Base-by-base conservation (phyloP, 2,888 invertebrate genomes). In the Eilema depressum region DNA sequence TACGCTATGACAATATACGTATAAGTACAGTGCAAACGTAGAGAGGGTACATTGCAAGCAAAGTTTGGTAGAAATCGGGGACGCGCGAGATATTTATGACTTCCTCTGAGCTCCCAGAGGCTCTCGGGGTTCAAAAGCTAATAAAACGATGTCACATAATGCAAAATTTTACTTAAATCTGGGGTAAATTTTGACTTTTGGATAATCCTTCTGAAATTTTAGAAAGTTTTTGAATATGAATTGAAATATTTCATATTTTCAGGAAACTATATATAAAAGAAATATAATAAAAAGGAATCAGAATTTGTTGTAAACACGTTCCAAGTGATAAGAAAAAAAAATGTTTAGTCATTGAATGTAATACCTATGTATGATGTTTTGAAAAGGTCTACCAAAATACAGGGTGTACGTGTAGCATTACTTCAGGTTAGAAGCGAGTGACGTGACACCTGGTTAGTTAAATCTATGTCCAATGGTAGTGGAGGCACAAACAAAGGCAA, bases 1-100 rank as follows among this genome's bases (percentile, higher is more conserved):
- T 77, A 75, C 73, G 68, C 78, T 79, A 80, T 80, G 81, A 81
- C 81, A 81, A 86, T 84, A 83, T 84, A 84, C 82, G 85, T 84
- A 83, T 83, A 79, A 80, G 76, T 68, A 83, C 73, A 83, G 78
- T 79, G 79, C 85, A 83, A 85, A 82, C 82, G 76, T 82, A 83
- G 80, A 82, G 77, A 72, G 75, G 73, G 83, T 84, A 85, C 85
- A 88, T 86, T 86, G 89, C 87, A 88, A 86, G 88, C 87, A 88
- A 92, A 91, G 88, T 92, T 91, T 86, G 86, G 87, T 83, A 84
- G 87, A 82, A 88, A 89, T 91, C 89, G 88, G 86, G 90, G 90
- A 89, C 89, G 90, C 89, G 90, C 83, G 83, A 87, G 88, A 91
- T 91, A 92, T 92, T 92, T 92, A 92, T 87, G 91, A 88, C 92